A percentile compares a stretch with the other conserved stretches of the same genome.
phyloP scores from a whole-genome alignment of 2,888 invertebrate species.

The Hipparchia semele region DNA sequence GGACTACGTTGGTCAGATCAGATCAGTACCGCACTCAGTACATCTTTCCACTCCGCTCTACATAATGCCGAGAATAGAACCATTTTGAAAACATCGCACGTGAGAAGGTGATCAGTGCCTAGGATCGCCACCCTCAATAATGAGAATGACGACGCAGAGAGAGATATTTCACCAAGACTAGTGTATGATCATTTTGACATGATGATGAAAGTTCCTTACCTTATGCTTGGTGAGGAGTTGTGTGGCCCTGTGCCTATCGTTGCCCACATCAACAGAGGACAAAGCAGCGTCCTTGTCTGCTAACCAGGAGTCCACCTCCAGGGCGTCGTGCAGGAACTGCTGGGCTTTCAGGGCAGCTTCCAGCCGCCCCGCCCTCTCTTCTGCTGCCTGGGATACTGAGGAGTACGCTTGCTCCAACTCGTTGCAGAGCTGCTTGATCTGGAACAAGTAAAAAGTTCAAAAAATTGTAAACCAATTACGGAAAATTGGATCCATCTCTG shows the following conservation, averaged over 20 bases:
- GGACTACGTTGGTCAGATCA: no score
- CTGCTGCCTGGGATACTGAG: slow-evolving; percentile 87
- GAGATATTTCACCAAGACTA: no score
- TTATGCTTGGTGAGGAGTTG: slow-evolving; percentile 97
- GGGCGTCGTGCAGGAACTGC: slow-evolving; percentile 95
- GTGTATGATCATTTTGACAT: no score
- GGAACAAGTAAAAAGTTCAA: background rate
- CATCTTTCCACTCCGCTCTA: no score
- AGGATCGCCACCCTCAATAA: no score
- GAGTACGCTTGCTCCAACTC: slow-evolving; percentile 89
- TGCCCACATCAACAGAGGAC: slow-evolving; percentile 92
- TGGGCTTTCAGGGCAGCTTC: slow-evolving; percentile 95
- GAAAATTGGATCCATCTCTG: no score
- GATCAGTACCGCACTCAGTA: no score
- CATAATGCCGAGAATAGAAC: no score
- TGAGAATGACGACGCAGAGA: no score
- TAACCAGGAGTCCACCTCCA: slow-evolving; percentile 96
- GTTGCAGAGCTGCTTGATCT: slow-evolving; percentile 90
- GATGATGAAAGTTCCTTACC: slow-evolving; percentile 65
- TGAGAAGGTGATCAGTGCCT: no score
- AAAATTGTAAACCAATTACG: no score
- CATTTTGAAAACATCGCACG: no score
- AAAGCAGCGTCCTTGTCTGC: slow-evolving; percentile 93
- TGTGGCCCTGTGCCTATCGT: slow-evolving; percentile 94
- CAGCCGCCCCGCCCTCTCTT: slow-evolving; percentile 88